These are phyloP conservation scores for Microtus pennsylvanicus DNA, from an alignment of 2,113 vertebrate species.

Conservation along the genomic window DNA sequence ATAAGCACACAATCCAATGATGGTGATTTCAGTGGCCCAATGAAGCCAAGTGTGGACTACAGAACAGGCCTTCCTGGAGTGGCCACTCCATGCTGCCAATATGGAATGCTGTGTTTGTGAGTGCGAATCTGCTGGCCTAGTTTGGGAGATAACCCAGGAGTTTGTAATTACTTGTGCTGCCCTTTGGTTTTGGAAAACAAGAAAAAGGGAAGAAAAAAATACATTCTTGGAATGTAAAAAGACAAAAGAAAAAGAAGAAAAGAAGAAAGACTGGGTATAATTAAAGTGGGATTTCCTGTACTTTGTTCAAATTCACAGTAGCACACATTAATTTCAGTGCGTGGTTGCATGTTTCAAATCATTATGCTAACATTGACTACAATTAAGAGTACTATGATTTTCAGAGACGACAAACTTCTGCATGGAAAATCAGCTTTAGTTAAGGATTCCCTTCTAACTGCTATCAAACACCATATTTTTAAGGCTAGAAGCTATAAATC, in stretches of 20 bases:
- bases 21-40: background rate
- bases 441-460: background rate
- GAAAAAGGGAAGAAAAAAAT: background rate
- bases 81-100: background rate
- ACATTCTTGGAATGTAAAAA: background rate
- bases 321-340: background rate
- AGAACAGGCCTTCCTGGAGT: background rate
- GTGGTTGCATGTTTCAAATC: background rate
- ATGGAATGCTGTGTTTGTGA: background rate
- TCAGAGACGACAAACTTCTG: background rate
- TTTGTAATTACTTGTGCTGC: background rate
- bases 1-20: background rate
- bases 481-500: conserved; percentile 40
- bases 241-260: background rate
- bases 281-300: background rate
- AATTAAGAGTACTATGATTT: conserved; percentile 38
- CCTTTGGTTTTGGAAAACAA: background rate
- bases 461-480: background rate
- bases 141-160: background rate
- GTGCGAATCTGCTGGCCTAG: background rate
- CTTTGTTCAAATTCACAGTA: background rate
- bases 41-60: rapidly evolving
- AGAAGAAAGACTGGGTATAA: background rate
- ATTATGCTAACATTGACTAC: background rate
- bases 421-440: conserved; percentile 15